Conservation (phyloP, 2,113 vertebrate species). For the Pomatorhinus ruficollis region DNA sequence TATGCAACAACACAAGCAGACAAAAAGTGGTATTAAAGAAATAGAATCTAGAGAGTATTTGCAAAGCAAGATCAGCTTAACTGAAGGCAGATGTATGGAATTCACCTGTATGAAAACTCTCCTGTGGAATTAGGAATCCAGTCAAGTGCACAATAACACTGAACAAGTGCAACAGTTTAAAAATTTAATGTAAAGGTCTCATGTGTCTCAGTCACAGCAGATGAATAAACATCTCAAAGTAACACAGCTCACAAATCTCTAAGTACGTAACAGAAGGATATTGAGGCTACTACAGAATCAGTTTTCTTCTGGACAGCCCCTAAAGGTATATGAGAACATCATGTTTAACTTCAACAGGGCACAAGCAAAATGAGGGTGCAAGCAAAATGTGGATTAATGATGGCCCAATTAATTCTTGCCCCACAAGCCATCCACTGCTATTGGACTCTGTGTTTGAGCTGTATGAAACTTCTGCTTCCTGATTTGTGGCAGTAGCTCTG, state of each 20-base stretch:
- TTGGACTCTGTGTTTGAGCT: background rate
- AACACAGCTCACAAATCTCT: background rate
- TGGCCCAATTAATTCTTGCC: background rate
- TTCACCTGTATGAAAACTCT: background rate
- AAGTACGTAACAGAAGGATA: background rate
- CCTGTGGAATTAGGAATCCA: background rate
- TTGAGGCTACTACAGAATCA: background rate
- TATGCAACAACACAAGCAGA: background rate
- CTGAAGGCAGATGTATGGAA: background rate
- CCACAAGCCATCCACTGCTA: background rate
- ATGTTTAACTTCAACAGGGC: background rate
- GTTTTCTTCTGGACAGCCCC: background rate
- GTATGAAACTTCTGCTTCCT: background rate
- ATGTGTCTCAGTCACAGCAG: background rate
- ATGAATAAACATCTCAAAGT: background rate
- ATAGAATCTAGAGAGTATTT: background rate
- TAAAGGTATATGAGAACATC: background rate
- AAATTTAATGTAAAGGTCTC: background rate
- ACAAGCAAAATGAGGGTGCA: background rate
- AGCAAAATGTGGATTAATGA: background rate
- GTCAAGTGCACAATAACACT: rapidly evolving
- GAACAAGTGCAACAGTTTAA: background rate
- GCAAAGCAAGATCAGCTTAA: background rate
- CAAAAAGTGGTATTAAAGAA: background rate
- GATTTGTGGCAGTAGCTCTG: background rate